A percentile compares a stretch with the other conserved stretches of the same genome.
phyloP scores from a whole-genome alignment of 2,888 invertebrate species.

The Dasypolia templi region DNA sequence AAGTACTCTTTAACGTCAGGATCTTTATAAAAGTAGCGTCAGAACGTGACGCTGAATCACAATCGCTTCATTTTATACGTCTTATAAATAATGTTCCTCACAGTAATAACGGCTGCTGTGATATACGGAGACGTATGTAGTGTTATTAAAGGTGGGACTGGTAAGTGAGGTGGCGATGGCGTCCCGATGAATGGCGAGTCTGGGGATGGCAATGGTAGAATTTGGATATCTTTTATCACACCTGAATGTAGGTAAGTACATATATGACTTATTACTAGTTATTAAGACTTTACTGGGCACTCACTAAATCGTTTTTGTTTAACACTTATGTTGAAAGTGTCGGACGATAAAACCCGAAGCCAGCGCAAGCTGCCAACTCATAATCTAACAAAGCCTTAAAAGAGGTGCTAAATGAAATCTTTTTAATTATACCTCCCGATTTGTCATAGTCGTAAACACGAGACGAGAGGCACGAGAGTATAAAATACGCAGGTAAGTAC shows the following conservation, averaged over 20 bases:
- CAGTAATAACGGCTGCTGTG: slow-evolving; percentile 56
- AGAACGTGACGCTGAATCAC: slow-evolving; percentile 74
- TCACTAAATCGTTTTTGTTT: background rate
- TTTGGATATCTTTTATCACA: slow-evolving; percentile 6
- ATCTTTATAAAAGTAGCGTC: slow-evolving; percentile 60
- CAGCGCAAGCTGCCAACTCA: slow-evolving; percentile 27
- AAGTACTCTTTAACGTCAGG: slow-evolving; percentile 55
- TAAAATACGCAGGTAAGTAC: slow-evolving; percentile 63
- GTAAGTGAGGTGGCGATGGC: slow-evolving; percentile 21
- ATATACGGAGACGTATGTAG: slow-evolving; percentile 48
- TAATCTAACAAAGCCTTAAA: slow-evolving; percentile 50
- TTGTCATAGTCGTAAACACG: slow-evolving; percentile 61
- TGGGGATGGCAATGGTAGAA: background rate
- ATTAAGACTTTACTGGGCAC: background rate
- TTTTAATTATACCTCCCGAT: slow-evolving; percentile 61
- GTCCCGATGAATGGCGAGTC: slow-evolving; percentile 22
- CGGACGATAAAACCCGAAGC: slow-evolving; percentile 18
- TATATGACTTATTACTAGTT: background rate
- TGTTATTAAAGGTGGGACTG: slow-evolving; percentile 41
- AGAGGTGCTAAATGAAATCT: slow-evolving; percentile 56
- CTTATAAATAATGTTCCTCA: slow-evolving; percentile 59
- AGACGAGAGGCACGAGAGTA: slow-evolving; percentile 46
- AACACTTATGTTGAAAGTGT: background rate
- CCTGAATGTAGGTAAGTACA: background rate
- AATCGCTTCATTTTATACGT: slow-evolving; percentile 75